Percentiles rank a stretch among this genome's conserved stretches.
phyloP scores from a whole-genome alignment of 1,140 invertebrate genomes.

The Leptoteleia sp. region DNA sequence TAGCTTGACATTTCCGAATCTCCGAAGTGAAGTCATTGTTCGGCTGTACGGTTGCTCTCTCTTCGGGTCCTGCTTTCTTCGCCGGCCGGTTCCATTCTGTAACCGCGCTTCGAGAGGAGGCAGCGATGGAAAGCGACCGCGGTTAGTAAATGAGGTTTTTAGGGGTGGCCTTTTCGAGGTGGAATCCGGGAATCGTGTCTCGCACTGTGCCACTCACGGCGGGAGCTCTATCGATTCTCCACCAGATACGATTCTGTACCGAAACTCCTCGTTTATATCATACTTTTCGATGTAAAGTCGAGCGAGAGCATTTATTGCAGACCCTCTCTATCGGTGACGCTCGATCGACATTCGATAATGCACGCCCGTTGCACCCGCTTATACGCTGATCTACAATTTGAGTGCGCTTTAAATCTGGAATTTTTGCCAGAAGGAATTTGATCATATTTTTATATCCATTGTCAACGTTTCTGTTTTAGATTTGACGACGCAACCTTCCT shows the following conservation, averaged over 20 bases:
- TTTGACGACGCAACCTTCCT: too few relatives aligned
- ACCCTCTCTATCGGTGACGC: constrained; percentile 35
- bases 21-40: constrained; percentile 49
- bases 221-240: constrained; percentile 63
- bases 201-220: constrained; percentile 39
- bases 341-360: constrained; percentile 45
- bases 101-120: constrained; percentile 42
- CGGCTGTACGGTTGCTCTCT: constrained; percentile 27
- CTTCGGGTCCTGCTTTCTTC: constrained; percentile 37
- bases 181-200: constrained; percentile 64
- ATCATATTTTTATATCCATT: too few relatives aligned
- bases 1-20: constrained; percentile 52
- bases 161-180: constrained; percentile 44
- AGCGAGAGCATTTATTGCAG: constrained; percentile 30
- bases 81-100: constrained; percentile 11
- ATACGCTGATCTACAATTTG: constrained; percentile 17
- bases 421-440: too few relatives aligned
- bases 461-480: too few relatives aligned
- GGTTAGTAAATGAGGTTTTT: constrained; percentile 59
- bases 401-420: constrained; percentile 1
- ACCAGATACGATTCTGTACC: constrained; percentile 49
- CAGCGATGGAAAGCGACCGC: constrained; percentile 34
- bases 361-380: constrained; percentile 19
- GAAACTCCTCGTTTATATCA: constrained; percentile 58
- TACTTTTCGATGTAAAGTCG: constrained; percentile 47